A percentile compares a stretch with the other conserved stretches of the same genome.
Conservation (phyloP, 2,797 vertebrate genomes). For the Petrocephalus schoutedeni region DNA sequence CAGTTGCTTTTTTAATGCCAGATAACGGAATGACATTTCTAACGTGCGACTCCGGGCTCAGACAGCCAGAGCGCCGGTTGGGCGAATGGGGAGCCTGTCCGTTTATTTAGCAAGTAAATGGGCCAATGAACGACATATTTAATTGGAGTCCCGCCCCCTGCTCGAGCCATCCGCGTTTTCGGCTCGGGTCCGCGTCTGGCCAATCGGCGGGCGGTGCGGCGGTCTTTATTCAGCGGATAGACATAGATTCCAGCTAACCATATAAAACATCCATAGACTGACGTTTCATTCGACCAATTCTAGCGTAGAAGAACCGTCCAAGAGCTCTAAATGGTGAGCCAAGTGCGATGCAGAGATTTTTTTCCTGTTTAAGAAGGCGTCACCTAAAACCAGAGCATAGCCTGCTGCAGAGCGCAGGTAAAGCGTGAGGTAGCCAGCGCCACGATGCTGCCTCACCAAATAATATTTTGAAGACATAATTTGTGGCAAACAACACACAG, state of each 20-base stretch:
- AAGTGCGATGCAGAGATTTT: constrained; percentile 22
- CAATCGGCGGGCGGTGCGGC: constrained; percentile 51
- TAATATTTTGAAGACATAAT: constrained; percentile 25
- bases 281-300: constrained; percentile 27
- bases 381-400: not conserved
- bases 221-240: constrained; percentile 23
- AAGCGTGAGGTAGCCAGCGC: not conserved
- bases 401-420: not conserved
- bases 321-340: not conserved
- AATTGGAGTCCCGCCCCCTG: constrained; percentile 36
- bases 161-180: constrained; percentile 27
- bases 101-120: not conserved
- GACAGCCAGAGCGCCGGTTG: not conserved
- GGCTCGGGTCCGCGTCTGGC: constrained; percentile 6
- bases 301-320: not conserved
- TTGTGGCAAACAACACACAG: not conserved
- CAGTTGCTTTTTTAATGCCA: constrained; percentile 42
- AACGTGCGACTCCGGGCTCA: constrained; percentile 36
- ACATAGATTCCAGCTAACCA: constrained; percentile 30
- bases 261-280: not conserved
- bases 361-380: not conserved
- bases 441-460: not conserved
- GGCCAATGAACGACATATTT: constrained; percentile 35
- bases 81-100: constrained; percentile 40
- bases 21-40: constrained; percentile 45